Evolutionary conservation across 1,140 invertebrate species (phyloP), one percentile per base, ranked within the genome.

Genomic region (Leptinotarsa texana): DNA sequence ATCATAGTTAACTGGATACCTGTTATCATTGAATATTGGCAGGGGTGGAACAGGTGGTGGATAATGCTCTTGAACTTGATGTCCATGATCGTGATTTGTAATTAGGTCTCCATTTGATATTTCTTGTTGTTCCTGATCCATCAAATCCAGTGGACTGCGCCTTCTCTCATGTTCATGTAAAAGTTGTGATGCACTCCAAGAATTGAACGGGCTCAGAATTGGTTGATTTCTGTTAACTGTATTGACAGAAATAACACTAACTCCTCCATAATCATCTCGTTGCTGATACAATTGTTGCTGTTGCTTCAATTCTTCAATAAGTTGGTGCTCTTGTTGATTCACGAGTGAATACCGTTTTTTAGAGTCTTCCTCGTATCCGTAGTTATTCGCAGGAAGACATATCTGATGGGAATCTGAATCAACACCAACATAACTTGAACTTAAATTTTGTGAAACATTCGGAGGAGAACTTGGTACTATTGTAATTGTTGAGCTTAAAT

Each of bases 141-240:
- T 65, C 63, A 81, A 78, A 5, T 83, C 83, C 78, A 85, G 77
- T 0, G 89, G 88, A 77, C 87, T 88, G 57, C 86, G 86, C 33
- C 88, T 82, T 49, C 89, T 83, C 80, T 91, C 89, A 75, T 91
- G 89, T 80, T 90, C 89, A 77, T 89, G 87, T 3, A 91, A 81
- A 11, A 91, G 81, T 80, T 90, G 88, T 13, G 87, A 88, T 4
- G 89, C 89, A 33, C 88, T 88, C 89, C 89, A 90, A 1, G 87
- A 88, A 74, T 89, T 88, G 77, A 87, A 88, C 4, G 88, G 88
- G 74, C 86, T 88, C 18, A 89, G 81, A 13, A 86, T 85, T 27
- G 86, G 84, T 11, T 85, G 86, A 69, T 84, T 82, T 62, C 85
- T 75, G 22, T 84, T 83, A 21, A 87, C 78, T 0, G 86, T 86